A percentile compares a stretch with the other conserved stretches of the same genome.
Evolutionary conservation across 2,888 invertebrate species (phyloP).

Genomic region (Chouioia cunea): DNA sequence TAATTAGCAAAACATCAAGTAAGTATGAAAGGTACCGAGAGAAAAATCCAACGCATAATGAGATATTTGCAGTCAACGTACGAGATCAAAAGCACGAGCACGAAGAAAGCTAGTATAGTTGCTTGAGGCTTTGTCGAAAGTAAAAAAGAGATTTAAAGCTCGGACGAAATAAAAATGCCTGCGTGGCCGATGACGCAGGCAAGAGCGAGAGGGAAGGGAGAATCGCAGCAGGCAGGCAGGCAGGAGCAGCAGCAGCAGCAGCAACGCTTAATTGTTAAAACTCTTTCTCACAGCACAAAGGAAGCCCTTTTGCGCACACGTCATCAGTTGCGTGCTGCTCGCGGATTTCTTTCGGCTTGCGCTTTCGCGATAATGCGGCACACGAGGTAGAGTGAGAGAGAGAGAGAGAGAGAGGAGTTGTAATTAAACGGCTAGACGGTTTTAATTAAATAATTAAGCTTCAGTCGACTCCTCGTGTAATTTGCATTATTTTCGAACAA

Average conservation of each 20-base stretch:
- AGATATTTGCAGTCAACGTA: conserved; percentile 38
- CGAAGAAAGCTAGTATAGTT: conserved; percentile 1
- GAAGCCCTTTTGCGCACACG: neutral
- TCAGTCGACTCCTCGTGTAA: too few species aligned
- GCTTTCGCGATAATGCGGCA: conserved; percentile 5
- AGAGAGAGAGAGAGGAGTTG: too few species aligned
- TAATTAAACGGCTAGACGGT: too few species aligned
- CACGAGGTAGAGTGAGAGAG: neutral
- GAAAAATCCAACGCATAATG: conserved; percentile 30
- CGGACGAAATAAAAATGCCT: conserved; percentile 26
- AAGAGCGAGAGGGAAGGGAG: neutral
- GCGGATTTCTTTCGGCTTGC: neutral
- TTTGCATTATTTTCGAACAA: too few species aligned
- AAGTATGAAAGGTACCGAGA: too few species aligned
- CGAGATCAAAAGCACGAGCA: conserved; percentile 22
- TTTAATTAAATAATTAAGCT: too few species aligned
- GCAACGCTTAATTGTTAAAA: conserved; percentile 21
- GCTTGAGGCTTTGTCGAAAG: too few species aligned
- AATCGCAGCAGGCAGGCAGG: neutral
- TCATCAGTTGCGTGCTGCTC: neutral
- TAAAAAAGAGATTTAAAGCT: conserved; percentile 20
- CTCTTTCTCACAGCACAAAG: conserved; percentile 13
- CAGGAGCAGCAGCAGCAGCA: neutral
- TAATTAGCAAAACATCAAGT: conserved; percentile 35
- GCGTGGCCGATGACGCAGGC: conserved; percentile 3